A percentile compares a stretch with the other conserved stretches of the same genome.
These are phyloP conservation scores for Spilosoma lubricipeda DNA, from an alignment of 2,888 invertebrate genomes.

Conservation along the genomic window DNA sequence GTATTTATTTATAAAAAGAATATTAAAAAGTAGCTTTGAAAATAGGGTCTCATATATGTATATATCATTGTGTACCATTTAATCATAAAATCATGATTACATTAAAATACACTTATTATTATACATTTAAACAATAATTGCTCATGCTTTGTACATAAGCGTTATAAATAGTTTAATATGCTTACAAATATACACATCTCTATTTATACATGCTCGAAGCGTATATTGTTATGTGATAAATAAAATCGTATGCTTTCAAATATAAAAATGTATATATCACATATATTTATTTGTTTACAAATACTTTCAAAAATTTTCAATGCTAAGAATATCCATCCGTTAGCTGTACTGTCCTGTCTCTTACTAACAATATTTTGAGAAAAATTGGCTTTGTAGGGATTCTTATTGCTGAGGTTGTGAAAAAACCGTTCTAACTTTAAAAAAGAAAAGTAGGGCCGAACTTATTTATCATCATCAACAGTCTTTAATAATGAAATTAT, in stretches of 20 bases:
- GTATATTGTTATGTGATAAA: slow-evolving; percentile 21
- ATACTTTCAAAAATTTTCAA: neutral
- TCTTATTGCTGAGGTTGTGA: neutral
- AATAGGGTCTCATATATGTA: neutral
- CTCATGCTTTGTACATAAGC: slow-evolving; percentile 15
- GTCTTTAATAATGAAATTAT: neutral
- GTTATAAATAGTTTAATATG: slow-evolving; percentile 12
- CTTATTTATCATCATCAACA: neutral
- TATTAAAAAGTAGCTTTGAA: neutral
- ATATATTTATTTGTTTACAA: neutral
- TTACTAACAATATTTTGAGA: neutral
- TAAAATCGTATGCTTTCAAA: neutral
- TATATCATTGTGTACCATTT: too few relatives aligned
- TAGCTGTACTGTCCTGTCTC: neutral
- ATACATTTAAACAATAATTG: neutral
- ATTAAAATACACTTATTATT: neutral
- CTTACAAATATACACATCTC: slow-evolving; percentile 1
- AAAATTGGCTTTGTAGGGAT: neutral
- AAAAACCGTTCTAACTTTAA: neutral
- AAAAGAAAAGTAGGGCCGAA: neutral
- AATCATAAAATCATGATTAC: neutral
- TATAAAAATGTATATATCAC: neutral
- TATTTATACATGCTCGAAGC: slow-evolving; percentile 13
- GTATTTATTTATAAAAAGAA: neutral
- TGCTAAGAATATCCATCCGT: neutral